A percentile compares a stretch with the other conserved stretches of the same genome.
These are phyloP conservation scores for Anabacerthia variegaticeps DNA, from an alignment of 2,797 vertebrate species.

Conservation along the genomic window DNA sequence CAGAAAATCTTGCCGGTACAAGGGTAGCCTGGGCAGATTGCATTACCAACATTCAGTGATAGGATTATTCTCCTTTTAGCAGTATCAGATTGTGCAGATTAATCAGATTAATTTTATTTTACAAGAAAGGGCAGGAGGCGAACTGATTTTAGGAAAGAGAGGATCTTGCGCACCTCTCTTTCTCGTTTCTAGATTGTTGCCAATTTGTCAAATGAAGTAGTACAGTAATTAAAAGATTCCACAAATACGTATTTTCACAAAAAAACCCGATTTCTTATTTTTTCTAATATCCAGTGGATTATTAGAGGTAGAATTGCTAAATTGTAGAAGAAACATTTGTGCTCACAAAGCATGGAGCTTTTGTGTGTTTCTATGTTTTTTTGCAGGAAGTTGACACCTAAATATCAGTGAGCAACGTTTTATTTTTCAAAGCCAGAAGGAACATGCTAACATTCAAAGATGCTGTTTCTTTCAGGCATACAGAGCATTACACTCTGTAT, in stretches of 20 bases:
- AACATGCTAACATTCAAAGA: background rate
- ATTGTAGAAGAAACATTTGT: background rate
- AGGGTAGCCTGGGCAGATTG: background rate
- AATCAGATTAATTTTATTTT: background rate
- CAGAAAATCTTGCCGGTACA: accelerated
- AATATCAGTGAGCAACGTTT: background rate
- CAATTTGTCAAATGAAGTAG: background rate
- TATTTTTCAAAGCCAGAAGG: background rate
- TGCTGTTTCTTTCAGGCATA: background rate
- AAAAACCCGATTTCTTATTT: too few species aligned
- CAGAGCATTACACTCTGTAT: background rate
- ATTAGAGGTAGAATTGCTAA: background rate
- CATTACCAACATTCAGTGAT: background rate
- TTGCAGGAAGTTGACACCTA: background rate
- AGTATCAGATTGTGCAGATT: background rate
- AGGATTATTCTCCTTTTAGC: background rate
- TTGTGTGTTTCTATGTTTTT: background rate
- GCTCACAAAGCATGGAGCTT: background rate
- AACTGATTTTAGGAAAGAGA: background rate
- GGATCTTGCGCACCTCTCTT: background rate
- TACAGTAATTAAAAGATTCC: background rate
- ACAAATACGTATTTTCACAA: background rate
- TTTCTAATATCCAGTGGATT: background rate
- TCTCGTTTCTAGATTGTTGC: background rate
- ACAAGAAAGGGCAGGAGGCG: background rate